phyloP scores from a whole-genome alignment of 1,140 invertebrate genomes.

The Hylaeus volcanicus region DNA sequence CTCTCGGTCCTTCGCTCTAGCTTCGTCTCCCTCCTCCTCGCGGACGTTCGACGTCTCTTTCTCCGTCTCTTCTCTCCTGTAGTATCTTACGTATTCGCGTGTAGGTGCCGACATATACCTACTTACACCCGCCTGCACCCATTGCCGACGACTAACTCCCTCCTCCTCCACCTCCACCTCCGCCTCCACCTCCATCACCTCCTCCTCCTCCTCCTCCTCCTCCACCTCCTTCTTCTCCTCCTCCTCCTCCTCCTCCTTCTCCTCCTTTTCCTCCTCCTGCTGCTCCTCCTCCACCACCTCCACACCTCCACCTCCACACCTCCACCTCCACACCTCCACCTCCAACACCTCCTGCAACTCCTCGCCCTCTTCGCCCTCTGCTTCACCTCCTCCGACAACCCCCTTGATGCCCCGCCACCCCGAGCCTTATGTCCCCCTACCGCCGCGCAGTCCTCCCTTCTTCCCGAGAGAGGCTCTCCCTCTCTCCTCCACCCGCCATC shows the following conservation, averaged over 20 bases:
- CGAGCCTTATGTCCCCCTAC: constrained; percentile 11
- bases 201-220: constrained; percentile 15
- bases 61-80: constrained; percentile 55
- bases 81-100: constrained; percentile 77
- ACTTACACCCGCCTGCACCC: constrained; percentile 42
- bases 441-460: background rate
- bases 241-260: background rate
- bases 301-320: background rate
- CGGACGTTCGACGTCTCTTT: constrained; percentile 32
- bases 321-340: background rate
- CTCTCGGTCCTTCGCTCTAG: constrained; percentile 24
- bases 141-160: constrained; percentile 39
- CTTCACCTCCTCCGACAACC: constrained; percentile 2
- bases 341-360: background rate
- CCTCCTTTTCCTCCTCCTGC: background rate
- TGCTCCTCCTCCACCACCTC: background rate
- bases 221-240: background rate
- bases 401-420: constrained; percentile 35
- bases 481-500: constrained; percentile 2
- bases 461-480: constrained; percentile 3
- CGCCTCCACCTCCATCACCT: constrained; percentile 17
- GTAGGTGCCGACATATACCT: constrained; percentile 61
- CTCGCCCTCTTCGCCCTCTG: constrained; percentile 24
- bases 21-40: constrained; percentile 42
- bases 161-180: constrained; percentile 21